Evolutionary conservation across 2,113 vertebrate species (phyloP), one percentile per base, ranked within the genome.

Genomic region (Chaetura pelagica): DNA sequence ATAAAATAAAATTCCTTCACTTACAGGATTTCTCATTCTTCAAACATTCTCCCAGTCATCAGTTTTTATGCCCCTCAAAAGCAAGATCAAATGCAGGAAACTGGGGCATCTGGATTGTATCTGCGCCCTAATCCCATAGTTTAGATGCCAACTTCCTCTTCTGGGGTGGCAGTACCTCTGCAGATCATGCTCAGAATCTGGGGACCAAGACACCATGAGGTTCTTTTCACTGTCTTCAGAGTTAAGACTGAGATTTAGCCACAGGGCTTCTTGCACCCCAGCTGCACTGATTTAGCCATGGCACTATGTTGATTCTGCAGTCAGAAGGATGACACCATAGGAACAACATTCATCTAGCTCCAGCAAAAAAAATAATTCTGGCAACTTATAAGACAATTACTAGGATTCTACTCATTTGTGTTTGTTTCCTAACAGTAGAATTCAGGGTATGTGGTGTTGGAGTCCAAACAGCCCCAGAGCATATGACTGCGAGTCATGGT

Each of bases 331-430:
- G 87, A 95, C 75, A 93, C 90, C 82, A 77, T 27, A 63, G 72
- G 52, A 88, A 84, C 59, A 94, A 74, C 64, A 90, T 71, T 52
- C 34, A 30, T 77, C 49, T 67, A 67, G 42, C 57, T 81, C 27
- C 76, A 92, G 87, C 38, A 74, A 72, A 71, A 48, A 38, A 38
- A 96, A 86, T 15, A 34, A 74, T 44, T 90, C 72, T 71, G 79
- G 79, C 79, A 96, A 81, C 64, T 92, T 88, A 27, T 61, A 77
- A 80, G 58, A 63, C 38, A 90, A n/a, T 91, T 90, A 88, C 68
- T 84, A 71, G 88, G 61, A 75, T 93, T 84, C 62, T 29, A 79
- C 34, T 87, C 72, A 85, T 66, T 79, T 73, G 58, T 3, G 1
- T 12, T 76, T 80, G 77, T 87, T 84, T 86, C 67, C 84, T 93